Percentiles rank a stretch among this genome's conserved stretches.
Conservation (phyloP, 2,888 invertebrate species). For the Sesia apiformis region DNA sequence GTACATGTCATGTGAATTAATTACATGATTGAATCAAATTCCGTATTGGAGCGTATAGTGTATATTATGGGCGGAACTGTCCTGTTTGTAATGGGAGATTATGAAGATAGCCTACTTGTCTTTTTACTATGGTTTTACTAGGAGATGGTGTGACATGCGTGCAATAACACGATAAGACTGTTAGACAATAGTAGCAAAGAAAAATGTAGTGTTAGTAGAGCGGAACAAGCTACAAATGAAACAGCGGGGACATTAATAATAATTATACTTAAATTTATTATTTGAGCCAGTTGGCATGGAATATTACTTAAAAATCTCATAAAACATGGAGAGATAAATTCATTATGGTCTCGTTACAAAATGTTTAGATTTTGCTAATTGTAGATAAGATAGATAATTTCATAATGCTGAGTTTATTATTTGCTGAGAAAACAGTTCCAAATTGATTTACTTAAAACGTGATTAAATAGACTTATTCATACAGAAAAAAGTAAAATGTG, state of each 20-base stretch:
- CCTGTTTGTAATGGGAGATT: too few relatives aligned
- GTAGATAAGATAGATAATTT: constrained; percentile 37
- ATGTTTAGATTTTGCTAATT: constrained; percentile 49
- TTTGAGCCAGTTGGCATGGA: constrained; percentile 57
- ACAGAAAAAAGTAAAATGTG: constrained; percentile 60
- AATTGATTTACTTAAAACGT: constrained; percentile 69
- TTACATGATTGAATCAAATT: too few relatives aligned
- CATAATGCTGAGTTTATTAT: constrained; percentile 55
- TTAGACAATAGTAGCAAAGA: too few relatives aligned
- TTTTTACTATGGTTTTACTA: too few relatives aligned
- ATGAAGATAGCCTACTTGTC: too few relatives aligned
- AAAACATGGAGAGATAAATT: constrained; percentile 65
- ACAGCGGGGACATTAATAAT: constrained; percentile 43
- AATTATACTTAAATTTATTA: constrained; percentile 73
- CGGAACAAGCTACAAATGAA: constrained; percentile 35
- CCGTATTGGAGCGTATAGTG: too few relatives aligned
- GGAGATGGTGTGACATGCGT: too few relatives aligned
- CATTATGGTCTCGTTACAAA: constrained; percentile 54
- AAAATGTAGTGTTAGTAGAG: too few relatives aligned
- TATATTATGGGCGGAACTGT: too few relatives aligned
- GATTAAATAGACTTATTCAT: constrained; percentile 66
- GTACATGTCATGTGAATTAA: too few relatives aligned
- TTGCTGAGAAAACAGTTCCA: constrained; percentile 66
- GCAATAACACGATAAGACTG: too few relatives aligned
- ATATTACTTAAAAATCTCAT: constrained; percentile 59